Evolutionary conservation across 35 echinoderm and acorn worm genomes (phyloP), one percentile per base, ranked within the genome.

Genomic region (Amphiura filiformis): DNA sequence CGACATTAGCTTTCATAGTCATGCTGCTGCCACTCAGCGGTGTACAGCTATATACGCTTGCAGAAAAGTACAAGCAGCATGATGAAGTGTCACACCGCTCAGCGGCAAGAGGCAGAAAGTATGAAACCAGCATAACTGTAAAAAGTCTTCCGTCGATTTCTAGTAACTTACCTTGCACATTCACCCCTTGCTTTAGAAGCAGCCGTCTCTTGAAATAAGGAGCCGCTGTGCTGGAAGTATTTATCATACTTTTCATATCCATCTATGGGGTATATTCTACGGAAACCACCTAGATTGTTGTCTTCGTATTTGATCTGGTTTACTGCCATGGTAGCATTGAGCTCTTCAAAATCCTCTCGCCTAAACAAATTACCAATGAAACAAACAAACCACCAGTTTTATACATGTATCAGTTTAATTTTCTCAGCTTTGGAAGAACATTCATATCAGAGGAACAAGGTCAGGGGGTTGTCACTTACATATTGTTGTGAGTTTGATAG

Each of bases 111-210:
- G n/a, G n/a, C n/a, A n/a, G n/a, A n/a, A n/a, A n/a, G n/a, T n/a
- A n/a, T n/a, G n/a, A n/a, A n/a, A n/a, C n/a, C n/a, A n/a, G n/a
- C n/a, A n/a, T n/a, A n/a, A n/a, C n/a, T n/a, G n/a, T n/a, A n/a
- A n/a, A n/a, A n/a, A n/a, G n/a, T n/a, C n/a, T n/a, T 20, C 76
- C 34, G 76, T 12, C 0, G 38, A 35, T 80, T 35, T 32, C 32
- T 22, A 13, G 12, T 31, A 13, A 40, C 70, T 86, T 87, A 98
- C 96, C 92, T 94, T 81, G 96, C 96, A 90, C 96, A 98, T 86
- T 98, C 96, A 42, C 96, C 96, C 78, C 96, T 89, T 42, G 96
- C 96, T 76, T 98, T 98, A 36, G 96, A 98, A 17, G 96, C 96
- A 36, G 96, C 96, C 1, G 96, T 98, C 84, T 98, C 92, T 57